Conservation (phyloP, 2,797 vertebrate species). For the Emydoidea blandingii region DNA sequence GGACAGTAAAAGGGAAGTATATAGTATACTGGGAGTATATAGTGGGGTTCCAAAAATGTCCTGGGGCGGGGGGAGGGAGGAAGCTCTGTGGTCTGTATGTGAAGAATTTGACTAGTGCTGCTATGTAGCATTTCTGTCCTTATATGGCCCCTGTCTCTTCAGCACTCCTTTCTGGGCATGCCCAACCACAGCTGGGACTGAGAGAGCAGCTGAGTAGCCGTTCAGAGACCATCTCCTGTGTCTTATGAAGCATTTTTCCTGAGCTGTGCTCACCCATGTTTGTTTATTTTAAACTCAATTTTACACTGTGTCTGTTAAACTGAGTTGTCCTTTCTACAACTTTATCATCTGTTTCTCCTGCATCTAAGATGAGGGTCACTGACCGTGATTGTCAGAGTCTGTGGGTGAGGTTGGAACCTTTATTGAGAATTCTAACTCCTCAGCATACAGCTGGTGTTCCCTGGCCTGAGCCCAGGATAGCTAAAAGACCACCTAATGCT, state of each 20-base stretch:
- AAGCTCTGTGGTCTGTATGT: accelerated
- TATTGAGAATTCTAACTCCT: neutral
- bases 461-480: no score
- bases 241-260: neutral
- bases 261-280: neutral
- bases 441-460: neutral
- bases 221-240: neutral
- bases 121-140: neutral
- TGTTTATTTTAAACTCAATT: neutral
- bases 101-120: neutral
- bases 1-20: neutral
- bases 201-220: no score
- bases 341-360: neutral
- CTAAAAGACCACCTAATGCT: neutral
- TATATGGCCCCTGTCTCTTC: accelerated
- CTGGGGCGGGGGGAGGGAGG: neutral
- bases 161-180: accelerated
- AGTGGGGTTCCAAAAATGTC: neutral
- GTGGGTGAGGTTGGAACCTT: neutral
- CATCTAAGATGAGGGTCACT: neutral
- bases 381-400: neutral
- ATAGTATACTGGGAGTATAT: neutral
- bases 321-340: accelerated
- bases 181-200: neutral
- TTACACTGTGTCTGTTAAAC: accelerated